A percentile compares a stretch with the other conserved stretches of the same genome.
Evolutionary conservation across 2,888 invertebrate species (phyloP).

Genomic region (Diachrysia chrysitis): DNA sequence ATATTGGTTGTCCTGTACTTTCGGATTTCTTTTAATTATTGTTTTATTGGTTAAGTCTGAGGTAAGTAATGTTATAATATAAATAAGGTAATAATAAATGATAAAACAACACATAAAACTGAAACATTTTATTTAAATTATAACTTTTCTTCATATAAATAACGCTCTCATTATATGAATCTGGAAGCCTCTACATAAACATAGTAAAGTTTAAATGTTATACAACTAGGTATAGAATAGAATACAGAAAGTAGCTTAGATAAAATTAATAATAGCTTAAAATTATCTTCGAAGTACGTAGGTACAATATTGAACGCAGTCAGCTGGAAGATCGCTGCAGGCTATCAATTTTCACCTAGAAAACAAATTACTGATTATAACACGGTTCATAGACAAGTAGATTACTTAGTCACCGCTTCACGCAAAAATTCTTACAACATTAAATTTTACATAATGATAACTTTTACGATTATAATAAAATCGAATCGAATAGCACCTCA

Average conservation of each 20-base stretch:
- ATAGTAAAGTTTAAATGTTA: slow-evolving; percentile 71
- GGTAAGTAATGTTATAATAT: too few species aligned
- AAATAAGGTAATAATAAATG: slow-evolving; percentile 22
- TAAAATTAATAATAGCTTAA: slow-evolving; percentile 59
- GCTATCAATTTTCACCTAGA: slow-evolving; percentile 87
- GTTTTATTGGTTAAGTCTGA: too few species aligned
- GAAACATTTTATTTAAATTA: slow-evolving; percentile 87
- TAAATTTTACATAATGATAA: neutral
- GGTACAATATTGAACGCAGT: slow-evolving; percentile 59
- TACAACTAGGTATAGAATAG: slow-evolving; percentile 65
- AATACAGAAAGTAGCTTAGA: slow-evolving; percentile 65
- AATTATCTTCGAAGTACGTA: slow-evolving; percentile 60
- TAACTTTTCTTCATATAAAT: slow-evolving; percentile 84
- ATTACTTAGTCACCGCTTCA: slow-evolving; percentile 4
- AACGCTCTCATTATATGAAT: slow-evolving; percentile 82
- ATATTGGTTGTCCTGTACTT: too few species aligned
- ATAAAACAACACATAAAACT: slow-evolving; percentile 75
- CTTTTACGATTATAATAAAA: neutral
- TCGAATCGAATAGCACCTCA: neutral
- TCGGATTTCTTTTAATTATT: too few species aligned
- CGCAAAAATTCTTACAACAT: slow-evolving; percentile 5
- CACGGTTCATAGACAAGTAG: slow-evolving; percentile 10
- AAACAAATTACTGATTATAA: slow-evolving; percentile 64
- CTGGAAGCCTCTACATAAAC: slow-evolving; percentile 88
- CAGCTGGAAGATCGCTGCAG: slow-evolving; percentile 68